phyloP scores from a whole-genome alignment of 2,797 vertebrate genomes.

The Muraenolepis orangiensis region DNA sequence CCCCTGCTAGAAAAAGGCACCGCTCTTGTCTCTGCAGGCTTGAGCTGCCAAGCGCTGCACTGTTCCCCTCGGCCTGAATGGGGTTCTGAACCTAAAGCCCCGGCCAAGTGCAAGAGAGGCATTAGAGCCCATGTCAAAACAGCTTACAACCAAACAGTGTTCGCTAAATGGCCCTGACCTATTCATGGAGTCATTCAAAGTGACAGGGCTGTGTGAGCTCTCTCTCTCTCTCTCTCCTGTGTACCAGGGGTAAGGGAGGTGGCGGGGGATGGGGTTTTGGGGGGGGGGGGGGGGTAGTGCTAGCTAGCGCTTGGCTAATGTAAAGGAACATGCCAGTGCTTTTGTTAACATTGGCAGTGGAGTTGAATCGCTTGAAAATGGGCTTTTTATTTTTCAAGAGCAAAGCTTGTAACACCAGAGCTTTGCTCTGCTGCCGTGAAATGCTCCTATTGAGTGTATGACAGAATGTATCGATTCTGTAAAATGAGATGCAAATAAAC shows the following conservation, averaged over 20 bases:
- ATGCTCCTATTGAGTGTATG: not conserved
- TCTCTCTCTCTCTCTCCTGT: constrained; percentile 17
- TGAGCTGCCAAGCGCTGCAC: constrained; percentile 44
- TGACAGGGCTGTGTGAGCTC: constrained; percentile 58
- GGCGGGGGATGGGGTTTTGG: constrained; percentile 5
- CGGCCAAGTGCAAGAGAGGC: constrained; percentile 62
- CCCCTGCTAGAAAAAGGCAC: constrained; percentile 43
- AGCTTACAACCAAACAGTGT: constrained; percentile 60
- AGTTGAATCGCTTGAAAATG: constrained; percentile 32
- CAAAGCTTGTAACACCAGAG: constrained; percentile 37
- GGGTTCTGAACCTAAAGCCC: constrained; percentile 53
- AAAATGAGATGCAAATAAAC: not conserved
- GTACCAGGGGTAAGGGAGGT: not conserved
- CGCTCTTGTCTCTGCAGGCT: constrained; percentile 51
- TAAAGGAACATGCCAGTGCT: constrained; percentile 38
- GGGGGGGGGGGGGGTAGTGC: constrained; percentile 29
- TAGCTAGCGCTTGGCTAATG: constrained; percentile 37
- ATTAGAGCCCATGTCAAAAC: constrained; percentile 74
- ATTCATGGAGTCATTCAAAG: constrained; percentile 70
- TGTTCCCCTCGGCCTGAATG: constrained; percentile 33
- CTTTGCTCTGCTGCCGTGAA: not conserved
- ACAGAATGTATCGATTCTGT: not conserved
- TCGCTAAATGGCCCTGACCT: constrained; percentile 52
- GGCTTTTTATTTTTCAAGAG: constrained; percentile 35
- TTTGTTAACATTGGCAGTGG: constrained; percentile 63